Evolutionary conservation across 2,113 vertebrate species (phyloP), one percentile per base, ranked within the genome.

Genomic region (Lichenostomus cassidix): DNA sequence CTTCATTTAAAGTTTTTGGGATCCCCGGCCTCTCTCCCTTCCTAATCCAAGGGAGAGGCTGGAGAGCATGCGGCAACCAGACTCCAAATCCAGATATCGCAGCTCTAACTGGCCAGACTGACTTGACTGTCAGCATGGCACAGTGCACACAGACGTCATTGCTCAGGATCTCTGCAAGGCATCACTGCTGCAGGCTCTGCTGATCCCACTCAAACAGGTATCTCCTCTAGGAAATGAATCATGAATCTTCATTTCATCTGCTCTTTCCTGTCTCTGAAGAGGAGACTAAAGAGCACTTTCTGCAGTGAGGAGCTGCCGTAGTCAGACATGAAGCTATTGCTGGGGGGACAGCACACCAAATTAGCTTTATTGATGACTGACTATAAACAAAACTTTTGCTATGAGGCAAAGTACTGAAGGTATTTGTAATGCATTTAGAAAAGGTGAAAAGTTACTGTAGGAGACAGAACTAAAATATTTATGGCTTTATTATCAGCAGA

Each of bases 101-200:
- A n/a, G 50, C 46, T 47, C 39, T 62, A 46, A 10, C 12, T 58
- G 46, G 37, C 23, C 56, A 68, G 52, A 67, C 5, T 55, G 59
- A 41, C 31, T 65, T 3, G 2, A 12, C 53, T 71, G 42, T 65
- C 56, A 77, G 25, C 0, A 0, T 35, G 20, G 60, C 52, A 44
- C 23, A 44, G n/a, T 16, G 37, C 50, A 44, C 17, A 5, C 15
- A 52, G 55, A 17, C 1, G 1, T 41, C 55, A 13, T 37, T 52
- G 47, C 81, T 67, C 3, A 3, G 13, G n/a, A 50, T 42, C 19
- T 85, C 63, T 53, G 10, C 19, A 49, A 60, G 74, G 47, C n/a
- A 33, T 20, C 3, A 2, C 58, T 41, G 9, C 46, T 35, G 29
- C n/a, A 55, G 44, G 44, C 81, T 81, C 64, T 60, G 58, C 62